Percentiles rank a stretch among this genome's conserved stretches.
These are phyloP conservation scores for Chionodraco myersi DNA, from an alignment of 2,113 vertebrate species.

Conservation along the genomic window DNA sequence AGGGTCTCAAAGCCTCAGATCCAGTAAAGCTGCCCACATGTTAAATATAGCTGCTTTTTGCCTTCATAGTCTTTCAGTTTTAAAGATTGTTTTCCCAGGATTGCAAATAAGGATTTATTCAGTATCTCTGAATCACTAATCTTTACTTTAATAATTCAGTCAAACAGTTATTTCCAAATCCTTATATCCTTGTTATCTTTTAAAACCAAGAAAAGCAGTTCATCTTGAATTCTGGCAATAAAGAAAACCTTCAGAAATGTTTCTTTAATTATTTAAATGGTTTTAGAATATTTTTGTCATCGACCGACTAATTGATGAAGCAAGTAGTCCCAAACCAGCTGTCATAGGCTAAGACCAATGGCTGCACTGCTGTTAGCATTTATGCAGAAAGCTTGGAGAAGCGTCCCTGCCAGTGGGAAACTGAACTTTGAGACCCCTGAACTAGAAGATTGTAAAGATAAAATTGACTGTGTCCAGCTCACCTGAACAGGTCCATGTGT, in stretches of 20 bases:
- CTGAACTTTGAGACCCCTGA: constrained; percentile 21
- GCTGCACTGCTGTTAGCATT: neutral
- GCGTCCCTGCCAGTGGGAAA: neutral
- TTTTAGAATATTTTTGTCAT: neutral
- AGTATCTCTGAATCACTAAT: neutral
- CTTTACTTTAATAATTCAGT: neutral
- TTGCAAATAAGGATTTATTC: neutral
- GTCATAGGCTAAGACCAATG: neutral
- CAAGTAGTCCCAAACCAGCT: neutral
- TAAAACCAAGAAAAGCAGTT: neutral
- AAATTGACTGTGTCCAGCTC: neutral
- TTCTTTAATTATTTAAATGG: neutral
- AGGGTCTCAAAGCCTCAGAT: constrained; percentile 9
- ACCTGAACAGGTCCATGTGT: neutral
- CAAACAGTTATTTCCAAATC: neutral
- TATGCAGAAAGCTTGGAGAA: neutral
- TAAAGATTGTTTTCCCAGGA: too few relatives aligned
- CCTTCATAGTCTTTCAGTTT: neutral
- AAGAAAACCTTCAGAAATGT: neutral
- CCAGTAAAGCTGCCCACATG: neutral
- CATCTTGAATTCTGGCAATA: neutral
- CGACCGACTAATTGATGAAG: neutral
- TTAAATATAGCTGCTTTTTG: neutral
- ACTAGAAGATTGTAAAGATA: constrained; percentile 2
- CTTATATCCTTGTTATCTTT: neutral